Evolutionary conservation across 2,888 invertebrate species (phyloP).

Genomic region (Rhynchonema sp.): DNA sequence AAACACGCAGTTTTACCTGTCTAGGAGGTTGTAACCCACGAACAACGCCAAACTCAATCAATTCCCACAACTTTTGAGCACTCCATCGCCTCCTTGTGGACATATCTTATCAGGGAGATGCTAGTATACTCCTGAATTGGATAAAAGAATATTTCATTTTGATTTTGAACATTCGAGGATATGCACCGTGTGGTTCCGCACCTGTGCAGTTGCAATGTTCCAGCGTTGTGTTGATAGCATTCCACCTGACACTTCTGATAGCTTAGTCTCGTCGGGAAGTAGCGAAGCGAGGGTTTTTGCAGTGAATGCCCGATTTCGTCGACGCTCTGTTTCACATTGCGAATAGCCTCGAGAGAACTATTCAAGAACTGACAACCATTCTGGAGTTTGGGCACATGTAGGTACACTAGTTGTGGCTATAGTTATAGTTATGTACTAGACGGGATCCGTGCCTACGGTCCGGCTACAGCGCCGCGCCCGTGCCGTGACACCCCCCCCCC

Average conservation of each 20-base stretch:
- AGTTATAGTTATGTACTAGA: too few species aligned
- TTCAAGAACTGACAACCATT: too few species aligned
- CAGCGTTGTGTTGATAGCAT: constrained; percentile 1
- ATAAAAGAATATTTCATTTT: too few species aligned
- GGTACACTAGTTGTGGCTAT: too few species aligned
- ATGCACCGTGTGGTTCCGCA: too few species aligned
- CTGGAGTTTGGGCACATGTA: too few species aligned
- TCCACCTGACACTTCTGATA: constrained; percentile 5
- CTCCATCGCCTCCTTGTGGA: neutral
- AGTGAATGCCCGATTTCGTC: neutral
- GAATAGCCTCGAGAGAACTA: neutral
- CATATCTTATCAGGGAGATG: neutral
- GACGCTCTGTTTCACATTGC: neutral
- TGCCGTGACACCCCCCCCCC: too few species aligned
- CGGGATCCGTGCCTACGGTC: too few species aligned
- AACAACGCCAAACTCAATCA: neutral
- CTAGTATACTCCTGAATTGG: neutral
- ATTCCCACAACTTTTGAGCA: neutral
- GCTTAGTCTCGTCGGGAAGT: neutral
- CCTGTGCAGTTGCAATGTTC: constrained; percentile 3
- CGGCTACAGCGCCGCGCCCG: too few species aligned
- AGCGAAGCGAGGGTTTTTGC: neutral
- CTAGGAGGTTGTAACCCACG: too few species aligned
- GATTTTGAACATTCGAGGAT: too few species aligned
- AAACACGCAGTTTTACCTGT: too few species aligned